Base-by-base conservation (phyloP, 2,797 vertebrate genomes). In the Mormyrops attenuatus region DNA sequence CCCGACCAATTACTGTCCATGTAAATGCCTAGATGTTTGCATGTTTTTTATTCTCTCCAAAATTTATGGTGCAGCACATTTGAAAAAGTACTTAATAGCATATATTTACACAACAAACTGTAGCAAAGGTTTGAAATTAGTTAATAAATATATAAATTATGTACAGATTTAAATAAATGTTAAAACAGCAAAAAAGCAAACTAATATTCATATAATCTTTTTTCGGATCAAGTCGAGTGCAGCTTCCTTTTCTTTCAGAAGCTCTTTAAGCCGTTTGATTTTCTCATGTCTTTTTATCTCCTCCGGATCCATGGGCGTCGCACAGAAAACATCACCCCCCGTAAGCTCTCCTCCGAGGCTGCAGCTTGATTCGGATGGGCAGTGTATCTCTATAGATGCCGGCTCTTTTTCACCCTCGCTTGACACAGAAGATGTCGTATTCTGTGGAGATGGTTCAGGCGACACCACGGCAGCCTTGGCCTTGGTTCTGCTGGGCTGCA, bases 191-290 rank as follows among this genome's bases (percentile, higher is more conserved):
- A 88, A 41, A 82, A 52, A 82, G 5, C 9, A 89, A 34, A 41
- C 22, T 69, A 5, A 82, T 38, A 84, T 34, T 92, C 55, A 91
- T 60, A 44, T 88, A 60, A 90, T 73, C 57, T 85, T 91, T 30
- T 84, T 91, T 66, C 91, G 92, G 30, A 94, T 91, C 89, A 90
- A 85, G 60, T 95, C 92, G 41, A 95, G 90, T 3, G 93, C 92
- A 0, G 92, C 93, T 50, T 94, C 94, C 30, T 95, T 93, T 88
- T 95, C 91, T 47, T 84, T 92, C 52, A 95, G 88, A 22, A 94
- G 91, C 41, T 92, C 91, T 87, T 93, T 93, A 6, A 94, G 91
- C 82, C 90, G 92, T 82, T 55, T 84, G 69, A 94, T 95, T 90
- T 92, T 93, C 82, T 95, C 91, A 0, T 91, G 89, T 11, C 90